Conservation (phyloP, 1,140 invertebrate species). For the Venturia canescens region DNA sequence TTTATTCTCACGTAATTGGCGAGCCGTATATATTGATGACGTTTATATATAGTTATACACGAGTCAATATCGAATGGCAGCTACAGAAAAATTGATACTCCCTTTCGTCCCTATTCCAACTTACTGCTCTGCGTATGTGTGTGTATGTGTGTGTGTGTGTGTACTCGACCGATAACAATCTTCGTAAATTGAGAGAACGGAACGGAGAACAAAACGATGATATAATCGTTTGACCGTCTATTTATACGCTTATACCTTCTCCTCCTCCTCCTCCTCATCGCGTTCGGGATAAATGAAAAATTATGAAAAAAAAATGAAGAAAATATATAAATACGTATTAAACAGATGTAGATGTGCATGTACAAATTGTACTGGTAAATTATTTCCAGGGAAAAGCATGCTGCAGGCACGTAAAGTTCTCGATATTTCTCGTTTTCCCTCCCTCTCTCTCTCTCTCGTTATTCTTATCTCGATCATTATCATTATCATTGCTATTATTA, state of each 20-base stretch:
- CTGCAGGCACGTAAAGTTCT: not conserved
- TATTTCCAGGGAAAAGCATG: not conserved
- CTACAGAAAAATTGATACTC: not conserved
- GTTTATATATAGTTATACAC: too few relatives aligned
- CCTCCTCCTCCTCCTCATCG: not conserved
- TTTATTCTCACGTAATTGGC: slow-evolving; percentile 3
- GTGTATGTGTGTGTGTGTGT: too few relatives aligned
- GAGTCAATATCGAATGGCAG: slow-evolving; percentile 9
- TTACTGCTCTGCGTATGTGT: too few relatives aligned
- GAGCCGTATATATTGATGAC: not conserved
- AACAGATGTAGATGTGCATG: not conserved
- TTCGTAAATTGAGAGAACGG: slow-evolving; percentile 14
- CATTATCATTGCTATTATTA: not conserved
- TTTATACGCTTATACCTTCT: not conserved
- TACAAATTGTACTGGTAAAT: not conserved
- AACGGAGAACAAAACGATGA: slow-evolving; percentile 15
- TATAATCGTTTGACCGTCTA: slow-evolving; percentile 1
- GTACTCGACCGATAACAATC: not conserved
- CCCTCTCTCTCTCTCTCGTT: not conserved
- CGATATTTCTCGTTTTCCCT: not conserved
- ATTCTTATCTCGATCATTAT: not conserved
- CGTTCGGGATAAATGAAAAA: not conserved
- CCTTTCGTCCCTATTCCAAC: not conserved
- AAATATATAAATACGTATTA: not conserved
- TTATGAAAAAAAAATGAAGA: not conserved